Evolutionary conservation across 2,797 vertebrate species (phyloP).

Genomic region (Cygnus olor): DNA sequence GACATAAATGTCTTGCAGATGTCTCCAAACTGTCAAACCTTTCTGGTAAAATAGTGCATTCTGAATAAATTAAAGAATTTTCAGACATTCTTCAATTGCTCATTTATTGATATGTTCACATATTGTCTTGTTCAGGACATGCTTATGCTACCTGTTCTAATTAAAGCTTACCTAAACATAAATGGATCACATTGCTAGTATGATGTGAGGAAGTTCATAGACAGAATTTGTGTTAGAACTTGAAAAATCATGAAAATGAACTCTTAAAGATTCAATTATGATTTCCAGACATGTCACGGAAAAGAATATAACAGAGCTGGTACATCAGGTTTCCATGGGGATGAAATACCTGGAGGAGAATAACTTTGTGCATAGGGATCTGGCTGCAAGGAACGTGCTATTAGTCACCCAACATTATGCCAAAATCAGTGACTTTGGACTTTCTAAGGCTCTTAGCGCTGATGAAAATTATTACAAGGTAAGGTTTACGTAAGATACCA

Average conservation of each 20-base stretch:
- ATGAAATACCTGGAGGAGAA: constrained; percentile 97
- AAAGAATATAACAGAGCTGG: constrained; percentile 94
- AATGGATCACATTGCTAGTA: not conserved
- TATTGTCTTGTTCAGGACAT: not conserved
- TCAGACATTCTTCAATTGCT: not conserved
- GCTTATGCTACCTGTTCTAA: not conserved
- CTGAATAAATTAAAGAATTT: not conserved
- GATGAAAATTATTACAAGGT: constrained; percentile 91
- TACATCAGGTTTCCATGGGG: constrained; percentile 96
- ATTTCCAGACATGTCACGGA: constrained; percentile 83
- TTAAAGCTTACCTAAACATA: not conserved
- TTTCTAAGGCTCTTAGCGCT: constrained; percentile 93
- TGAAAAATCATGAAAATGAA: constrained; percentile 21
- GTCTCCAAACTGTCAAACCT: not conserved
- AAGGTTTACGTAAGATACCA: constrained; percentile 28
- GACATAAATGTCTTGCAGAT: not conserved
- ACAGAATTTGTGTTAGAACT: not conserved
- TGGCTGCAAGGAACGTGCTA: constrained; percentile 94
- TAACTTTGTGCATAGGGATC: constrained; percentile 96
- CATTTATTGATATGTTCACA: not conserved
- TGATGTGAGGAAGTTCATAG: not conserved
- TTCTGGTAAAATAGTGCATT: not conserved
- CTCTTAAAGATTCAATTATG: constrained; percentile 30
- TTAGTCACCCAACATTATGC: constrained; percentile 98
- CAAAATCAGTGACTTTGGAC: constrained; percentile 98